phyloP scores from a whole-genome alignment of 2,888 invertebrate genomes.

The Melangyna quadrimaculata region DNA sequence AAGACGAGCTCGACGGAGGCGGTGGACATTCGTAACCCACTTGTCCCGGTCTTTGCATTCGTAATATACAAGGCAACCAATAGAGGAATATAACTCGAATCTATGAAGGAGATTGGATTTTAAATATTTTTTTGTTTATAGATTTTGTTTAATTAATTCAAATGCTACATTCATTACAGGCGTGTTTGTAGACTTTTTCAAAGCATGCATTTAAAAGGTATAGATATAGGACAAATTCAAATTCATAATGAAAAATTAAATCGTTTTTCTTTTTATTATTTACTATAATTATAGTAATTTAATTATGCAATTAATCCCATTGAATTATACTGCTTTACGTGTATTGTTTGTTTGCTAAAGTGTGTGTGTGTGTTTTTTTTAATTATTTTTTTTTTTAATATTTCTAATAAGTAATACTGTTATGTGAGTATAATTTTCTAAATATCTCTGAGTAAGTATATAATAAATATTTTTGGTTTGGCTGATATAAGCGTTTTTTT shows the following conservation, averaged over 20 bases:
- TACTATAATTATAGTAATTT: slow-evolving; percentile 60
- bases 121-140: slow-evolving; percentile 18
- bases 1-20: slow-evolving; percentile 85
- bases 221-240: slow-evolving; percentile 68
- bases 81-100: slow-evolving; percentile 95
- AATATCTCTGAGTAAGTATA: slow-evolving; percentile 45
- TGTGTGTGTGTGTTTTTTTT: slow-evolving; percentile 10
- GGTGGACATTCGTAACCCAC: slow-evolving; percentile 82
- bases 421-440: slow-evolving; percentile 47
- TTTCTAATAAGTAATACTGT: slow-evolving; percentile 17
- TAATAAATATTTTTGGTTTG: slow-evolving; percentile 22
- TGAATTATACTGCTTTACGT: slow-evolving; percentile 68
- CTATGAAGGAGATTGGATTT: slow-evolving; percentile 81
- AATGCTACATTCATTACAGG: slow-evolving; percentile 62
- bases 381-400: background rate
- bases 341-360: slow-evolving; percentile 43
- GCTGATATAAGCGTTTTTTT: slow-evolving; percentile 40
- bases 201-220: slow-evolving; percentile 68
- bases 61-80: slow-evolving; percentile 98
- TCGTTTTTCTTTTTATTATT: slow-evolving; percentile 58
- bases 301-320: slow-evolving; percentile 70
- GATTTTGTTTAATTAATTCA: slow-evolving; percentile 18
- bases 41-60: slow-evolving; percentile 92
- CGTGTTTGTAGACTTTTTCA: slow-evolving; percentile 56
- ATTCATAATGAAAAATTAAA: slow-evolving; percentile 71